phyloP scores from a whole-genome alignment of 2,113 vertebrate species.

The Nanorana parkeri region DNA sequence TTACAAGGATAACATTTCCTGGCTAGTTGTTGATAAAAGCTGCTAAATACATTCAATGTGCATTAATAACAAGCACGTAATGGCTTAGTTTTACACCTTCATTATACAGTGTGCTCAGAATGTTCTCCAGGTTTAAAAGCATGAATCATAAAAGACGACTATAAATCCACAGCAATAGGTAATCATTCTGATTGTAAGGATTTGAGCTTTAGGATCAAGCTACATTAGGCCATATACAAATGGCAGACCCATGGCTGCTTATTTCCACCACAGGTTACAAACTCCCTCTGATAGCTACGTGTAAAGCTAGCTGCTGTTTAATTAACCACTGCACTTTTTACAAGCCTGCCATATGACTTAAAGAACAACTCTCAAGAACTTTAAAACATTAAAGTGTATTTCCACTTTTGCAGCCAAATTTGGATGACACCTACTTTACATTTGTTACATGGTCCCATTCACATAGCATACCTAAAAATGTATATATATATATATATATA shows the following conservation, averaged over 20 bases:
- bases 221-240: conserved; percentile 36
- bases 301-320: conserved; percentile 14
- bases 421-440: too few relatives aligned
- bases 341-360: too few relatives aligned
- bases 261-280: conserved; percentile 30
- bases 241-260: conserved; percentile 10
- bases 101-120: background rate
- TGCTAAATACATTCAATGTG: background rate
- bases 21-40: background rate
- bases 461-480: too few relatives aligned
- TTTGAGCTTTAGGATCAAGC: background rate
- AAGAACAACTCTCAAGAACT: too few relatives aligned
- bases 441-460: too few relatives aligned
- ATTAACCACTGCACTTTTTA: conserved; percentile 11
- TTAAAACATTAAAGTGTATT: too few relatives aligned
- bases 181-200: background rate
- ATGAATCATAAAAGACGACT: conserved; percentile 13
- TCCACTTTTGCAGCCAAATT: too few relatives aligned
- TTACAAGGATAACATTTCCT: background rate
- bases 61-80: background rate
- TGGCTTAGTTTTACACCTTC: background rate
- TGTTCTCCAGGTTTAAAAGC: background rate
- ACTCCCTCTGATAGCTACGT: conserved; percentile 18
- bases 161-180: conserved; percentile 13
- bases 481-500: too few relatives aligned